A percentile compares a stretch with the other conserved stretches of the same genome.
Evolutionary conservation across 2,113 vertebrate genomes (phyloP).

Genomic region (Morphnarchus princeps): DNA sequence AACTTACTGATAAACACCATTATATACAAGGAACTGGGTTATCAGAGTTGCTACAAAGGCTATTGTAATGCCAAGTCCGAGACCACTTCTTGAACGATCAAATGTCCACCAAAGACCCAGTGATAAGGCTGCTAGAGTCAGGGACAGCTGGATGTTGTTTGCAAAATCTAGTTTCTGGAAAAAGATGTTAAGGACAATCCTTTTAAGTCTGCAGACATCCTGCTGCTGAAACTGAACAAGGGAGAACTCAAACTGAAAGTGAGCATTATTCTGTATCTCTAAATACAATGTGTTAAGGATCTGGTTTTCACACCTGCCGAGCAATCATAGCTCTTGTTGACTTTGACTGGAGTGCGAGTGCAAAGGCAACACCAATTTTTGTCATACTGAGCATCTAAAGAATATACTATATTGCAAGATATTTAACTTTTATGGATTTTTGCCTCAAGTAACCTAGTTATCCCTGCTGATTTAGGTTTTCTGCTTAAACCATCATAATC

Average conservation of each 20-base stretch:
- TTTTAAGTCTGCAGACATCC: not conserved
- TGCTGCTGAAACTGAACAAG: not conserved
- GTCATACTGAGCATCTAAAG: not conserved
- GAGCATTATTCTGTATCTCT: not conserved
- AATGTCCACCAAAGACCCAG: slow-evolving; percentile 85
- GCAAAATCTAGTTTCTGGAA: slow-evolving; percentile 84
- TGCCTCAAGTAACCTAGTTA: not conserved
- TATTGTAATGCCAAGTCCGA: slow-evolving; percentile 83
- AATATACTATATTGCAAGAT: not conserved
- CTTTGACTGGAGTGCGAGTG: not conserved
- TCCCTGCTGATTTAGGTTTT: not conserved
- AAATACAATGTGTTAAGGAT: not conserved
- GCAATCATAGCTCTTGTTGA: not conserved
- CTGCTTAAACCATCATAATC: not conserved
- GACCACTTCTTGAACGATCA: slow-evolving; percentile 83
- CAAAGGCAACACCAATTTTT: not conserved
- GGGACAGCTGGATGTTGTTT: slow-evolving; percentile 80
- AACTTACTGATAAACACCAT: slow-evolving; percentile 85
- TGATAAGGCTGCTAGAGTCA: slow-evolving; percentile 80
- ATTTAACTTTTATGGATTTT: not conserved
- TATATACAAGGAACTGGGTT: slow-evolving; percentile 83
- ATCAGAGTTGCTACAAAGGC: slow-evolving; percentile 82
- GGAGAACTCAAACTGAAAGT: not conserved
- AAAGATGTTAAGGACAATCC: slow-evolving; percentile 66
- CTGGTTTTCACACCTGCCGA: not conserved